These are phyloP conservation scores for Ephydatia muelleri DNA, from an alignment of 37 sponge, comb jelly and placozoan species.

Conservation along the genomic window DNA sequence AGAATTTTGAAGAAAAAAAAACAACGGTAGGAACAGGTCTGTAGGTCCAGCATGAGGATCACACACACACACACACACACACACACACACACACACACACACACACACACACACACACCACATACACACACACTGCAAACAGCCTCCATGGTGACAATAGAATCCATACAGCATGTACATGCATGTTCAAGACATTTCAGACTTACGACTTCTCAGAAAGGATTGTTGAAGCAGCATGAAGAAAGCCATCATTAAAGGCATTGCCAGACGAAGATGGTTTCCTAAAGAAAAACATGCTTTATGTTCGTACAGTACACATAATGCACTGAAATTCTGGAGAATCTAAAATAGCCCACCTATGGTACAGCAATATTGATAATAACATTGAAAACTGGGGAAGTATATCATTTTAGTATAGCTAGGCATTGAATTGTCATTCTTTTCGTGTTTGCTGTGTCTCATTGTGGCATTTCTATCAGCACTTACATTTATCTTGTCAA, in stretches of 20 bases:
- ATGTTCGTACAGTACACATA: no score
- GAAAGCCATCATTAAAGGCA: constrained; percentile 6
- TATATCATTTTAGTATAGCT: no score
- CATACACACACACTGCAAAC: not conserved
- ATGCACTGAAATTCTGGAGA: no score
- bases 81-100: constrained; percentile 27
- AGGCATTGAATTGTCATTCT: no score
- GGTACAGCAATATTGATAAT: no score
- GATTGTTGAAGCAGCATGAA: constrained; percentile 13
- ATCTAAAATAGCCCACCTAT: no score
- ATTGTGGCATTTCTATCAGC: no score
- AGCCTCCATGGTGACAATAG: not conserved
- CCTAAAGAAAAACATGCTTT: not conserved
- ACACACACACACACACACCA: not conserved
- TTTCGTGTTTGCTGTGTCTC: no score
- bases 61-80: constrained; percentile 13
- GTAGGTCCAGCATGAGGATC: not conserved
- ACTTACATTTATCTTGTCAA: no score
- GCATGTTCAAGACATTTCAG: not conserved
- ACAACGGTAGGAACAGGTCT: not conserved
- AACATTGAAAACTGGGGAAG: no score
- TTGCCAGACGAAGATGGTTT: not conserved
- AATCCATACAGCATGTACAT: not conserved
- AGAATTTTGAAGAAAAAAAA: no score
- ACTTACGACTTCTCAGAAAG: constrained; percentile 12